Evolutionary conservation across 2,888 invertebrate species (phyloP).

Genomic region (Parnassius smintheus): DNA sequence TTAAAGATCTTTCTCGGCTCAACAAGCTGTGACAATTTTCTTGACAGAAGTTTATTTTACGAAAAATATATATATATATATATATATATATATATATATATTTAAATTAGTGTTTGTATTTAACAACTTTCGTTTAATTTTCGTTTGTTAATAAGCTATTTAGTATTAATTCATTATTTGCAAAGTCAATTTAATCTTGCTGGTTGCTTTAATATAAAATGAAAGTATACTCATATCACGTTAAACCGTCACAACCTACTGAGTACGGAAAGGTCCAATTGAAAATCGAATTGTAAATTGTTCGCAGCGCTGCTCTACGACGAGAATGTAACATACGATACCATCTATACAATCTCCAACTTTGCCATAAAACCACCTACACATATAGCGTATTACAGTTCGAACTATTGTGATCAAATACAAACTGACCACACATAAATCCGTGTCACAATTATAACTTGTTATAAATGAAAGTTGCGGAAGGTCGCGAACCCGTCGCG

Average conservation of each 20-base stretch:
- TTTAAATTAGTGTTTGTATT: slow-evolving; percentile 55
- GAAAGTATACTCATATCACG: slow-evolving; percentile 20
- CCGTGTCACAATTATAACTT: slow-evolving; percentile 64
- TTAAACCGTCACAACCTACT: slow-evolving; percentile 39
- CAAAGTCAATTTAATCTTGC: neutral
- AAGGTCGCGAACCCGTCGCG: slow-evolving; percentile 53
- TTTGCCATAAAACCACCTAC: slow-evolving; percentile 26
- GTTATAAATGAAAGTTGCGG: slow-evolving; percentile 59
- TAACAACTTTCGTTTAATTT: slow-evolving; percentile 41
- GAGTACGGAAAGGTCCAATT: slow-evolving; percentile 50
- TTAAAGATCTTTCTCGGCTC: too few relatives aligned
- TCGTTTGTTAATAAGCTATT: neutral
- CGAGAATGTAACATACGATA: slow-evolving; percentile 39
- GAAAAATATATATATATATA: too few relatives aligned
- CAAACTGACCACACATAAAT: slow-evolving; percentile 55
- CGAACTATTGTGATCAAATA: slow-evolving; percentile 43
- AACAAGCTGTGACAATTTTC: slow-evolving; percentile 47
- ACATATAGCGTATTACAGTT: slow-evolving; percentile 24
- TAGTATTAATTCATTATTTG: too few relatives aligned
- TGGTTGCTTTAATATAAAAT: slow-evolving; percentile 14
- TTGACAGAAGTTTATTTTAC: slow-evolving; percentile 58
- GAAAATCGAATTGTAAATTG: slow-evolving; percentile 54
- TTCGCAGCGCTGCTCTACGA: slow-evolving; percentile 36
- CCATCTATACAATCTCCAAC: slow-evolving; percentile 32
- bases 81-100: too few relatives aligned